These are phyloP conservation scores for Liodrosophila aerea DNA, from an alignment of 2,888 invertebrate species.

Conservation along the genomic window DNA sequence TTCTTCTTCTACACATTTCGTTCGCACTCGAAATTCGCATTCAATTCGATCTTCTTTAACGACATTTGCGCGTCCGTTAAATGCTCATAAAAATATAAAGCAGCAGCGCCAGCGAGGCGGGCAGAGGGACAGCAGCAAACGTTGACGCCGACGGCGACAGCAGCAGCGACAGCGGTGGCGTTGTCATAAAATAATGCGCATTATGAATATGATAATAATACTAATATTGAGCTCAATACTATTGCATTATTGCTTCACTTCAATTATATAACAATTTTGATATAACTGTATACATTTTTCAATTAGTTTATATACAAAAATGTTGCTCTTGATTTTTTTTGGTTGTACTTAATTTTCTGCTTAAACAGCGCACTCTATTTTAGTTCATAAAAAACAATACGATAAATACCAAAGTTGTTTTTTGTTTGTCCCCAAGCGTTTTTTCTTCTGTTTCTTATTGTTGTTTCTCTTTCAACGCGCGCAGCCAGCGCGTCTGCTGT, in stretches of 20 bases:
- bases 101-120: conserved; percentile 1
- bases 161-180: conserved; percentile 6
- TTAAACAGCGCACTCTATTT: conserved; percentile 69
- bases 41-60: conserved; percentile 73
- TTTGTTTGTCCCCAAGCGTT: conserved; percentile 29
- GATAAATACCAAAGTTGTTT: conserved; percentile 55
- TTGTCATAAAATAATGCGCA: conserved; percentile 53
- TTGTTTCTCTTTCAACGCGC: conserved; percentile 5
- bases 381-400: conserved; percentile 39
- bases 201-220: background rate
- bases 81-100: conserved; percentile 51
- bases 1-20: conserved; percentile 56
- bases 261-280: too few species aligned
- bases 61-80: conserved; percentile 57
- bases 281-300: too few species aligned
- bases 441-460: conserved; percentile 25
- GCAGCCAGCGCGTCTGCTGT: conserved; percentile 68
- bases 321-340: conserved; percentile 38
- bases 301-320: conserved; percentile 22
- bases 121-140: background rate
- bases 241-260: too few species aligned
- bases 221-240: too few species aligned
- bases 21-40: conserved; percentile 58
- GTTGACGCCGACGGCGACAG: conserved; percentile 2
- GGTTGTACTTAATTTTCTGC: conserved; percentile 66